These are phyloP conservation scores for Neoarius graeffei DNA, from an alignment of 2,113 vertebrate genomes.

Conservation along the genomic window DNA sequence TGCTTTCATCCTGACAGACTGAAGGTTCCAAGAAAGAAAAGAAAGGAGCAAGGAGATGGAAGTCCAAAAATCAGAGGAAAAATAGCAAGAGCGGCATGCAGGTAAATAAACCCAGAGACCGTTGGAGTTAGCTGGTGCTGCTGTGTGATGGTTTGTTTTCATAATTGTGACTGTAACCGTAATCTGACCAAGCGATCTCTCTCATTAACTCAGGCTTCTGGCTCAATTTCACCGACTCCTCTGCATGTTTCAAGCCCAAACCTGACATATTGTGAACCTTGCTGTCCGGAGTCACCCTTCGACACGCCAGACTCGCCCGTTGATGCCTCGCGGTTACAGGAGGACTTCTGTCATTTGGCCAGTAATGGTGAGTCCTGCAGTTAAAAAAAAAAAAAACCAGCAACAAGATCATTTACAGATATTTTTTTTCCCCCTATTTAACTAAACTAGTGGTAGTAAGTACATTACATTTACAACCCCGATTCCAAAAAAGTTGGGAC, in stretches of 20 bases:
- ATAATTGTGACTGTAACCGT: background rate
- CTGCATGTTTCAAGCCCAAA: conserved; percentile 96
- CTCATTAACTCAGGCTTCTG: conserved; percentile 63
- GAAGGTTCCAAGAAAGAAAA: conserved; percentile 97
- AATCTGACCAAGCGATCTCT: too few relatives aligned
- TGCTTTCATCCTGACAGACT: conserved; percentile 70
- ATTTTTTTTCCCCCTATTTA: background rate
- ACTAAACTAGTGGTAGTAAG: background rate
- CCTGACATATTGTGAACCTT: conserved; percentile 84
- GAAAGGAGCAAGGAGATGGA: conserved; percentile 85
- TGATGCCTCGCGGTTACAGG: conserved; percentile 91
- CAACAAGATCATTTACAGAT: background rate
- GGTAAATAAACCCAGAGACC: conserved; percentile 69
- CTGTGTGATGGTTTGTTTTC: background rate
- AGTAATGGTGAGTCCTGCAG: conserved; percentile 77
- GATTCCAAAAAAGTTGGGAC: too few relatives aligned
- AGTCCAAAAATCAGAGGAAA: conserved; percentile 85
- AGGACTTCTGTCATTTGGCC: conserved; percentile 89
- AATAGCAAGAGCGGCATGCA: conserved; percentile 84
- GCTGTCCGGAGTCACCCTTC: conserved; percentile 79
- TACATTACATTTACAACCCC: background rate
- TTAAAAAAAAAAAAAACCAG: background rate
- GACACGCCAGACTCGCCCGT: conserved; percentile 83
- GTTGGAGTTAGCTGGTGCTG: background rate
- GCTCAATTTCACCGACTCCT: conserved; percentile 75